Conservation (phyloP, 2,888 invertebrate genomes). For the Drosophila kanekoi region DNA sequence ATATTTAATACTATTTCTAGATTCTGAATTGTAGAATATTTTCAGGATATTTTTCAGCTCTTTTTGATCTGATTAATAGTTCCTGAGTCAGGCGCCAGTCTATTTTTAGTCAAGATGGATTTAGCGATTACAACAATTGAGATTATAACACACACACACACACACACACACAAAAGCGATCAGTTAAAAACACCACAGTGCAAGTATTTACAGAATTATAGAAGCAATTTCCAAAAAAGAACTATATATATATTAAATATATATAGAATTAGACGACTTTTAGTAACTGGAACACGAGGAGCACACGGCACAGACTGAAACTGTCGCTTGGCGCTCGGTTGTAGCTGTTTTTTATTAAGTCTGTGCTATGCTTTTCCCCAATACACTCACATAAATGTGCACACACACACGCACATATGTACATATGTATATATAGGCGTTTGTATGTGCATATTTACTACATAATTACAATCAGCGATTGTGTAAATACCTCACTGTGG, state of each 20-base stretch:
- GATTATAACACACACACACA: slow-evolving; percentile 12
- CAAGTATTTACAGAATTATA: slow-evolving; percentile 33
- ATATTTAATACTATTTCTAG: neutral
- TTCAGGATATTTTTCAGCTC: neutral
- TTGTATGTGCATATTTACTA: slow-evolving; percentile 25
- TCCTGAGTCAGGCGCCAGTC: slow-evolving; percentile 23
- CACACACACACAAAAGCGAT: slow-evolving; percentile 47
- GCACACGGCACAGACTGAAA: slow-evolving; percentile 68
- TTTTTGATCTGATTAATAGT: neutral
- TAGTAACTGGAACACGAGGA: slow-evolving; percentile 57
- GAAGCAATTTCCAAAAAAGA: slow-evolving; percentile 13
- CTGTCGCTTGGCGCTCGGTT: slow-evolving; percentile 30
- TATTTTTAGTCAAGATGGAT: slow-evolving; percentile 45
- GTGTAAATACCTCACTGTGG: slow-evolving; percentile 74
- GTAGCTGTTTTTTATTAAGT: slow-evolving; percentile 38
- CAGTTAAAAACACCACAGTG: slow-evolving; percentile 74
- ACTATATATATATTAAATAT: neutral
- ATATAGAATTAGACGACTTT: slow-evolving; percentile 9
- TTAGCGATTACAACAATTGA: slow-evolving; percentile 32
- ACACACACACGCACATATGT: slow-evolving; percentile 4
- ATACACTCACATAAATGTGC: slow-evolving; percentile 32
- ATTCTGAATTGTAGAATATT: neutral
- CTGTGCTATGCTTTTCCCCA: slow-evolving; percentile 35
- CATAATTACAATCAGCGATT: slow-evolving; percentile 67
- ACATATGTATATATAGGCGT: neutral